These are phyloP conservation scores for Ciconia maguari DNA, from an alignment of 2,113 vertebrate species.

Conservation along the genomic window DNA sequence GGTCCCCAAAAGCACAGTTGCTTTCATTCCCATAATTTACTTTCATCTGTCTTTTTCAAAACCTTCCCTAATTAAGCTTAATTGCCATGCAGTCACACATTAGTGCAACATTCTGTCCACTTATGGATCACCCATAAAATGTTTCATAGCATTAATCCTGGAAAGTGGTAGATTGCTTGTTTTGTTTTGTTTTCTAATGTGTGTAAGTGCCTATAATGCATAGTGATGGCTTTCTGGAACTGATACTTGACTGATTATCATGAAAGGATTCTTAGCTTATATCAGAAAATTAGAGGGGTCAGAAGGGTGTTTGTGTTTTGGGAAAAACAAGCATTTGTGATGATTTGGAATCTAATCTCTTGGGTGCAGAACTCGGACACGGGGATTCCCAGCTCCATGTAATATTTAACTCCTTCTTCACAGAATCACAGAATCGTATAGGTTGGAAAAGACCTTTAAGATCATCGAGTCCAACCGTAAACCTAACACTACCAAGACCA, in stretches of 20 bases:
- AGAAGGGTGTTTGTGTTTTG: neutral
- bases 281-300: slow-evolving; percentile 24
- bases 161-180: neutral
- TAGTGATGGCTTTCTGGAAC: slow-evolving; percentile 35
- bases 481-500: no score
- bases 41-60: slow-evolving; percentile 35
- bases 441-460: no score
- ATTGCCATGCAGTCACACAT: slow-evolving; percentile 41
- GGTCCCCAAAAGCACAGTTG: neutral
- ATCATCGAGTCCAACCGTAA: no score
- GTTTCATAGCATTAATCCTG: neutral
- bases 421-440: no score
- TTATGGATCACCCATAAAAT: slow-evolving; percentile 39
- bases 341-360: neutral
- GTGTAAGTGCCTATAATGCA: neutral
- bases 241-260: neutral
- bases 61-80: slow-evolving; percentile 40
- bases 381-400: neutral
- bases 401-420: neutral
- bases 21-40: slow-evolving; percentile 27
- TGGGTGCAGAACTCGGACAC: neutral
- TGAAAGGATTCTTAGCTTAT: neutral
- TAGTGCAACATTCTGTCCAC: slow-evolving; percentile 19
- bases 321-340: neutral
- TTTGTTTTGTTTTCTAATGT: slow-evolving; percentile 44